phyloP scores from a whole-genome alignment of 2,113 vertebrate species.

The Heterocephalus glaber region DNA sequence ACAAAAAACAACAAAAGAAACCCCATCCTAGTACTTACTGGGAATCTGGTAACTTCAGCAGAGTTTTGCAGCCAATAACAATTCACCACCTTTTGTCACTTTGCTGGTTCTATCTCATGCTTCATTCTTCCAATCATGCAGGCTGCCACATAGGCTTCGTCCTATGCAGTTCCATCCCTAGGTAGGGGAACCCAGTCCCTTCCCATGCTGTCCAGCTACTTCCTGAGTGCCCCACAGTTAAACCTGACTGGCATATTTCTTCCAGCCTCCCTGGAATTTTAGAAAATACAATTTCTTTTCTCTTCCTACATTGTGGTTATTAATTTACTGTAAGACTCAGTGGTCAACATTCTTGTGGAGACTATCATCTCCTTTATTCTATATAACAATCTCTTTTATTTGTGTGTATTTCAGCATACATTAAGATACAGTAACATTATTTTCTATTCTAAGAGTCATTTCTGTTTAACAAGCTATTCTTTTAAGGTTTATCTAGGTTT shows the following conservation, averaged over 20 bases:
- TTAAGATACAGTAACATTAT: background rate
- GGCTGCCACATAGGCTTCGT: background rate
- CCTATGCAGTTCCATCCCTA: fast-evolving
- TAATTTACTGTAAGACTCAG: background rate
- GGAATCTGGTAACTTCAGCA: background rate
- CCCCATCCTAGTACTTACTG: background rate
- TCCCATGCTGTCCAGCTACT: background rate
- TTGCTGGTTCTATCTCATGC: background rate
- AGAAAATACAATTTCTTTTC: background rate
- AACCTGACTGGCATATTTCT: background rate
- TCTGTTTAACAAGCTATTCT: conserved; percentile 16
- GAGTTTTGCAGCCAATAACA: background rate
- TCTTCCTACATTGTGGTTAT: background rate
- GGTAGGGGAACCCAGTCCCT: background rate
- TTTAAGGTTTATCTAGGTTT: background rate
- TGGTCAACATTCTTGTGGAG: background rate
- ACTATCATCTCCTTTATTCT: background rate
- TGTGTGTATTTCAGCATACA: background rate
- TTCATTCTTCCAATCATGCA: background rate
- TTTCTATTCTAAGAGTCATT: background rate
- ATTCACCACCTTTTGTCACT: background rate
- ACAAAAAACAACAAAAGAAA: too few species aligned
- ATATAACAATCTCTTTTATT: background rate
- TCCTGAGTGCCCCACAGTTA: background rate
- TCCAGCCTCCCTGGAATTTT: background rate